Percentiles rank a stretch among this genome's conserved stretches.
These are phyloP conservation scores for Cerastis rubricosa DNA, from an alignment of 2,888 invertebrate species.

Conservation along the genomic window DNA sequence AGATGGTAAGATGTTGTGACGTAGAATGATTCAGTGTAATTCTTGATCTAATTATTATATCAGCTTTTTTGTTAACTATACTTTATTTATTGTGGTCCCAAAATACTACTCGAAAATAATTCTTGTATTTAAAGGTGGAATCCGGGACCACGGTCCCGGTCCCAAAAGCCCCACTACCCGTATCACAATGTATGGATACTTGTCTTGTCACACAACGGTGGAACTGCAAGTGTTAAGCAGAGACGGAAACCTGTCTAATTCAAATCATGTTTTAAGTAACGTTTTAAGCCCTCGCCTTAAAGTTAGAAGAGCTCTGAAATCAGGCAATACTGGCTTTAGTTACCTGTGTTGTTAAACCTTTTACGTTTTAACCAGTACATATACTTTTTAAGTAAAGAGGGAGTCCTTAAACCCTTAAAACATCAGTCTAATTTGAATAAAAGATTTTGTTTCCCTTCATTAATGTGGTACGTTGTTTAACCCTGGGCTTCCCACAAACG, in stretches of 20 bases:
- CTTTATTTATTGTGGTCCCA: no score
- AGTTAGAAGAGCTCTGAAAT: background rate
- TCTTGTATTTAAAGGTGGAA: no score
- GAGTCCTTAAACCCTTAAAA: constrained; percentile 25
- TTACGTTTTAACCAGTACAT: background rate
- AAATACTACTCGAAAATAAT: no score
- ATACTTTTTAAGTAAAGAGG: background rate
- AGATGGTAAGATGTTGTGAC: background rate
- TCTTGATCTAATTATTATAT: no score
- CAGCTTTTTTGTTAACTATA: no score
- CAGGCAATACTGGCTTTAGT: background rate
- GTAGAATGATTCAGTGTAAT: background rate
- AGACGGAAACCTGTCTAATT: background rate
- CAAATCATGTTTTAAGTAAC: background rate
- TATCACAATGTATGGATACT: no score
- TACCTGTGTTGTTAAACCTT: background rate
- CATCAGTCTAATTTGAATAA: constrained; percentile 41
- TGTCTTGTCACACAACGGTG: background rate
- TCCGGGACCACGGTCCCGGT: no score
- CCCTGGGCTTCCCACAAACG: background rate
- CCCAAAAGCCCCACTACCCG: no score
- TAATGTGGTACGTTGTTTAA: constrained; percentile 27
- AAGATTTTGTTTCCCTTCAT: constrained; percentile 32
- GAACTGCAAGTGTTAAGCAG: background rate
- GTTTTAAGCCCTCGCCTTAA: background rate